A percentile compares a stretch with the other conserved stretches of the same genome.
phyloP scores from a whole-genome alignment of 2,888 invertebrate genomes.

The Rhamnusium bicolor region DNA sequence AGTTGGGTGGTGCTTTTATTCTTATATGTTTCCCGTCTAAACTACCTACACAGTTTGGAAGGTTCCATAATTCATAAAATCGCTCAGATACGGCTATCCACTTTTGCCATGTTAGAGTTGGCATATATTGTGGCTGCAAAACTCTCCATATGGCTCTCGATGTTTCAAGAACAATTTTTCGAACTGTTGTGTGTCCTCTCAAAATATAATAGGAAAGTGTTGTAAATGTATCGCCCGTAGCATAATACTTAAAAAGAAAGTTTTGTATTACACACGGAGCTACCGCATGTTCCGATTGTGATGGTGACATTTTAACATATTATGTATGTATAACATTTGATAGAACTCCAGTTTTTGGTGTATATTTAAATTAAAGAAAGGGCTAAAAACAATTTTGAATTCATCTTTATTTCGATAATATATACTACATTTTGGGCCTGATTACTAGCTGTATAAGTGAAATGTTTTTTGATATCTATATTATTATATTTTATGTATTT shows the following conservation, averaged over 20 bases:
- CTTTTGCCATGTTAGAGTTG: not conserved
- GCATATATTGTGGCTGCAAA: slow-evolving; percentile 20
- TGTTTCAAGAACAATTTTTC: not conserved
- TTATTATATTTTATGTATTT: too few species aligned
- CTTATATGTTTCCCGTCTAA: not conserved
- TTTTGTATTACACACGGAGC: too few species aligned
- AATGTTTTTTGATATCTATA: too few species aligned
- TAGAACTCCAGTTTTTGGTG: too few species aligned
- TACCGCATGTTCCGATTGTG: too few species aligned
- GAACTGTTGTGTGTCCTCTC: slow-evolving; percentile 4
- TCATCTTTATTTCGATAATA: too few species aligned
- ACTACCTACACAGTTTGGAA: not conserved
- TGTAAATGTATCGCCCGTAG: not conserved
- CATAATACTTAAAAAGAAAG: slow-evolving; percentile 4
- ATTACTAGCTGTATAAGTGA: too few species aligned
- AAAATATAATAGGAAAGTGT: slow-evolving; percentile 7
- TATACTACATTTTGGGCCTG: too few species aligned
- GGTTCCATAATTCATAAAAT: not conserved
- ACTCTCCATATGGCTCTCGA: not conserved
- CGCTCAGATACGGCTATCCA: not conserved
- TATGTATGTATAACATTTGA: too few species aligned
- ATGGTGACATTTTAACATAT: too few species aligned
- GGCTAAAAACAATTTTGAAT: too few species aligned
- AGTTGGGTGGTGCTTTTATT: not conserved
- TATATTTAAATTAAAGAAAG: too few species aligned